Base-by-base conservation (phyloP, 2,888 invertebrate species). In the Stomorhina lunata region DNA sequence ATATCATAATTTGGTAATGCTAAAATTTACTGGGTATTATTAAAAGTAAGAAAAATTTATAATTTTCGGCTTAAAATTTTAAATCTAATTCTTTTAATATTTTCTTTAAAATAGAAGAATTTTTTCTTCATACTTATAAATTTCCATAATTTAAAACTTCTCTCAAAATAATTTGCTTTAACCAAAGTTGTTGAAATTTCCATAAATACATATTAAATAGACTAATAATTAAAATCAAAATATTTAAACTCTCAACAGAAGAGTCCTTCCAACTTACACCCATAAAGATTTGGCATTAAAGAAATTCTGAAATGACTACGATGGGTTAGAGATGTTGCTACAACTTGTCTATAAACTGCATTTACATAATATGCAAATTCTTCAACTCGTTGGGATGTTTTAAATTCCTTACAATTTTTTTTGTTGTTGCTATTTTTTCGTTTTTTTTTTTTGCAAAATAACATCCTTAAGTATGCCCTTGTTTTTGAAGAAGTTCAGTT, bases 401-500 rank as follows among this genome's bases (percentile, higher is more conserved):
- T 27, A 32, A 32, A 55, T 53, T 63, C 12, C 32, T 66, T 27
- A 15, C 15, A 15, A 37, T 68, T 71, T 55, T 40, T 53, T 61
- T 59, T 61, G 57, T 59, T 45, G 45, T 40, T n/a, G n/a, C n/a
- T n/a, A n/a, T 55, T 57, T 29, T 68, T 37, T 61, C 25, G 17
- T 34, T 55, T 4, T 73, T 17, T 50, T 48, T 50, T 55, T 76
- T 53, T 40, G 12, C 48, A 48, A 50, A 71, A 77, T 59, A 72
- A 55, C 68, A 77, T 81, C 68, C 82, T 79, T 82, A 79, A 82
- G 79, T 79, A 65, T 79, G 82, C 79, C 71, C 82, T 82, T 82
- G 79, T 82, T 79, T 77, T 72, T 78, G 50, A 82, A 82, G 78
- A 82, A 82, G 82, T 82, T 82, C 75, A 71, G 73, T 76, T 50